Percentiles rank a stretch among this genome's conserved stretches.
phyloP scores from a whole-genome alignment of 2,888 invertebrate species.

The Colostygia pectinataria region DNA sequence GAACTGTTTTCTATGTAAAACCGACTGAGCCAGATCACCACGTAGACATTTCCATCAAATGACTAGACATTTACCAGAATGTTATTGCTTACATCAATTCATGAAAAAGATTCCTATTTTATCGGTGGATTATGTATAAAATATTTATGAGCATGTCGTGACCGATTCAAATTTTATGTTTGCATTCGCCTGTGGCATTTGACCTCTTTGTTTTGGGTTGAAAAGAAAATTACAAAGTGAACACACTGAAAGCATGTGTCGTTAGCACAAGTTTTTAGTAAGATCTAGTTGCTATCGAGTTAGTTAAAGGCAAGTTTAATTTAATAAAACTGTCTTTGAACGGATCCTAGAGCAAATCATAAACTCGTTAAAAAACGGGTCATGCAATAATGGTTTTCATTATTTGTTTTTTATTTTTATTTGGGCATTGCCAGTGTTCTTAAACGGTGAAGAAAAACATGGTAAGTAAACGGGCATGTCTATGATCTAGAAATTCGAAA shows the following conservation, averaged over 20 bases:
- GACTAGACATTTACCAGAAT: constrained; percentile 35
- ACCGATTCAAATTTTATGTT: constrained; percentile 18
- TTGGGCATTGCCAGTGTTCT: too few species aligned
- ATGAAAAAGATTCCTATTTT: constrained; percentile 39
- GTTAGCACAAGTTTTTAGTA: not conserved
- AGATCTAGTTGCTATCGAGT: too few species aligned
- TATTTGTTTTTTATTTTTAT: too few species aligned
- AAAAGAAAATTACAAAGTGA: constrained; percentile 3
- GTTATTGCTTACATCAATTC: constrained; percentile 25
- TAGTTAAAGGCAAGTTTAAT: too few species aligned
- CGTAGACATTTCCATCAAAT: constrained; percentile 34
- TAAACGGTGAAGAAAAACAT: too few species aligned
- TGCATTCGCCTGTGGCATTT: constrained; percentile 2
- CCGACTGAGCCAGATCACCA: constrained; percentile 24
- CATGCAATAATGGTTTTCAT: too few species aligned
- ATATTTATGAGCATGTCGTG: constrained; percentile 20
- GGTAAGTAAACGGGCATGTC: too few species aligned
- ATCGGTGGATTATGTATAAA: constrained; percentile 52
- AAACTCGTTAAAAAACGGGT: too few species aligned
- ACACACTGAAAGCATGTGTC: not conserved
- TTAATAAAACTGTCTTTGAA: too few species aligned
- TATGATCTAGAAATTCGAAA: too few species aligned
- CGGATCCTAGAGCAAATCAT: too few species aligned
- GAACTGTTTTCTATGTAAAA: constrained; percentile 13
- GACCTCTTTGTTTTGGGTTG: constrained; percentile 13